These are phyloP conservation scores for Uropetala carovei DNA, from an alignment of 2,888 invertebrate genomes.

Conservation along the genomic window DNA sequence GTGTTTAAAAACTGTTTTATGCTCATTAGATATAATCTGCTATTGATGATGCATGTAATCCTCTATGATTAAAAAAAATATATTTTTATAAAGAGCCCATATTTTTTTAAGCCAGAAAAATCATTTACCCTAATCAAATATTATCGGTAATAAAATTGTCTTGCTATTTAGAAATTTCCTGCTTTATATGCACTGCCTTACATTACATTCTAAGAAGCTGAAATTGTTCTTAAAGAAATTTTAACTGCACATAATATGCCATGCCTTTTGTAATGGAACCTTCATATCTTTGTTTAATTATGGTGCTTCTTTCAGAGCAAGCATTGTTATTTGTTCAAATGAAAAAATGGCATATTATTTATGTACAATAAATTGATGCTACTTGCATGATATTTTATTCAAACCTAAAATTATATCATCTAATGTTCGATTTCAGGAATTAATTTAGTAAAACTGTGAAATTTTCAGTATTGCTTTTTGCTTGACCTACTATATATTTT, in stretches of 20 bases:
- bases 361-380: conserved; percentile 15
- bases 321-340: not conserved
- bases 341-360: conserved; percentile 30
- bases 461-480: conserved; percentile 33
- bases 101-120: not conserved
- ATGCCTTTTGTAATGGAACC: not conserved
- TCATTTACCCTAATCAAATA: not conserved
- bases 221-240: not conserved
- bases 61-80: not conserved
- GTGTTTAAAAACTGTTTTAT: not conserved
- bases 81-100: not conserved
- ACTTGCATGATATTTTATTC: conserved; percentile 31
- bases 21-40: not conserved
- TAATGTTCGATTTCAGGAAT: not conserved
- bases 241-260: too few species aligned
- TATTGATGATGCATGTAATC: conserved; percentile 3
- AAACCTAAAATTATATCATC: not conserved
- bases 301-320: not conserved
- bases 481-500: not conserved
- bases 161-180: not conserved
- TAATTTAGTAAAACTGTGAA: not conserved
- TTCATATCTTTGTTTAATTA: not conserved
- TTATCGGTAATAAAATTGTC: not conserved
- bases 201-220: not conserved
- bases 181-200: not conserved